Evolutionary conservation across 2,113 vertebrate species (phyloP), one percentile per base, ranked within the genome.

Genomic region (Pampusana beccarii): DNA sequence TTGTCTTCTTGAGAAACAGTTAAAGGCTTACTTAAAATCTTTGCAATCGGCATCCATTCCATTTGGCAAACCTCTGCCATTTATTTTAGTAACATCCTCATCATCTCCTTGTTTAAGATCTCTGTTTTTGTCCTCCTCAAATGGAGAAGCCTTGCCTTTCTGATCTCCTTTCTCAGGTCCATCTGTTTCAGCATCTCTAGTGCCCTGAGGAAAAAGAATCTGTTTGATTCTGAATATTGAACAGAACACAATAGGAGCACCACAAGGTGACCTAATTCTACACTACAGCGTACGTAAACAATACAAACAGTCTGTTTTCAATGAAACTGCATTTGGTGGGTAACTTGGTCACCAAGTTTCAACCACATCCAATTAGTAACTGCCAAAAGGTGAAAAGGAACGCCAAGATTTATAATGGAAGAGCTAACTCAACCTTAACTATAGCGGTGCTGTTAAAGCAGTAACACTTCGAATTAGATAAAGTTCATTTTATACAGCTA

Each of bases 31-130:
- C 99, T 99, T 99, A 98, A 99, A 99, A 97, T 99, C 99, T 98
- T 99, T 99, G 98, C 99, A 99, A 98, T 99, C 99, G 90, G 98
- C 98, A 97, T 99, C 99, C 98, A 99, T 99, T 98, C 99, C 99
- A 81, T 99, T 99, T 95, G 99, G 98, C 91, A 99, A 98, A 97
- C 98, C 98, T 98, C 99, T 98, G 96, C 99, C 99, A 88, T 99
- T 99, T 98, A 99, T 97, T 98, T 99, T 99, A 91, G 99, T 97
- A 86, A 98, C 97, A 95, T 99, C 99, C 62, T 97, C 98, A 92
- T 98, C 99, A 94, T 99, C 99, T 95, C 98, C 98, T 95, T 98
- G 98, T 96, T 99, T 99, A 98, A 99, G 98, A 98, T 99, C 99
- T 92, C 98, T 98, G 97, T 98, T 98, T 98, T 99, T 99, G 98